Conservation (phyloP, 2,888 invertebrate species). For the Eupelmus urozonus region DNA sequence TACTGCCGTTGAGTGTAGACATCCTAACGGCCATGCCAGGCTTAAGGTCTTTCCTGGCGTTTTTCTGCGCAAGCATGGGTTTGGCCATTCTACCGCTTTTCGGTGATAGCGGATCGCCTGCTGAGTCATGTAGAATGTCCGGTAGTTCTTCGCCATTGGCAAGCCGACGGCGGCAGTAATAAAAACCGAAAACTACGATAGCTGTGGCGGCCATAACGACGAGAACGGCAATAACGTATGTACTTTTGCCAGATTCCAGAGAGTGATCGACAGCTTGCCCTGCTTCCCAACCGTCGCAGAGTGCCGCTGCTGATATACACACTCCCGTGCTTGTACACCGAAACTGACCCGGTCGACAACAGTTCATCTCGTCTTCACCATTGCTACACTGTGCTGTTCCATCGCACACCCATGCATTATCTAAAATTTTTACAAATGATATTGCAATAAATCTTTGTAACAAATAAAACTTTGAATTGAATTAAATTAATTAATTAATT, state of each 20-base stretch:
- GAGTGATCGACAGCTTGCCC: slow-evolving; percentile 72
- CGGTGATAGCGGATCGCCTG: slow-evolving; percentile 83
- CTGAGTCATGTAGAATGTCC: slow-evolving; percentile 81
- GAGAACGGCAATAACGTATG: slow-evolving; percentile 80
- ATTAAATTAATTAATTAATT: neutral
- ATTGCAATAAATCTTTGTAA: neutral
- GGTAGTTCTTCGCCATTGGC: slow-evolving; percentile 78
- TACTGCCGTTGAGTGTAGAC: slow-evolving; percentile 83
- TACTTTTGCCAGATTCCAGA: slow-evolving; percentile 78
- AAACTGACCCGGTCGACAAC: slow-evolving; percentile 83
- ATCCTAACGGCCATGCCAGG: slow-evolving; percentile 80
- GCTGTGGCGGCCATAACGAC: slow-evolving; percentile 80
- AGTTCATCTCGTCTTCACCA: slow-evolving; percentile 84
- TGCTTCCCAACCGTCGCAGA: slow-evolving; percentile 87
- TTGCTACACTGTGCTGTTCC: slow-evolving; percentile 84
- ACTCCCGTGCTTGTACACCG: slow-evolving; percentile 86
- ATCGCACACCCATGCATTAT: slow-evolving; percentile 80
- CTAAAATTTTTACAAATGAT: slow-evolving; percentile 65
- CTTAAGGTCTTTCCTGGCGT: slow-evolving; percentile 72
- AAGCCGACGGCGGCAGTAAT: slow-evolving; percentile 79
- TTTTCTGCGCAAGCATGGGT: slow-evolving; percentile 73
- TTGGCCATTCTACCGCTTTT: slow-evolving; percentile 76
- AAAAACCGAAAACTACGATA: slow-evolving; percentile 79
- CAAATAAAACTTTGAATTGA: neutral
- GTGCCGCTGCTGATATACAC: slow-evolving; percentile 83